These are phyloP conservation scores for Mormyrus iriodes DNA, from an alignment of 2,113 vertebrate species.

Conservation along the genomic window DNA sequence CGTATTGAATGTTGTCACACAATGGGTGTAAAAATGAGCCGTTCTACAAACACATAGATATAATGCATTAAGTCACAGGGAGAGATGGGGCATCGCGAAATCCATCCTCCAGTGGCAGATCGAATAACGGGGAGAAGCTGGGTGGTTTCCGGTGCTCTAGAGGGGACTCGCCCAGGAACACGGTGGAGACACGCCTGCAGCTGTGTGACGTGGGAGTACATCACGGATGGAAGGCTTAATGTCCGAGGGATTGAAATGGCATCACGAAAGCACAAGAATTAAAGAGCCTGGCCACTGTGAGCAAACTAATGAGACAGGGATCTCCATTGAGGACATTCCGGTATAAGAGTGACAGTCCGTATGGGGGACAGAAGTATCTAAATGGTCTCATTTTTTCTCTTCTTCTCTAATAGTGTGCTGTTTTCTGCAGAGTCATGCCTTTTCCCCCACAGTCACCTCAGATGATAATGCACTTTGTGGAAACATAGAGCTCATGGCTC, in stretches of 20 bases:
- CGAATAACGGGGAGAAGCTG: not conserved
- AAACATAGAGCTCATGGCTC: not conserved
- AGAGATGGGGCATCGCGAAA: not conserved
- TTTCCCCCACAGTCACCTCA: not conserved
- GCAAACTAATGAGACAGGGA: not conserved
- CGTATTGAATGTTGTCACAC: not conserved
- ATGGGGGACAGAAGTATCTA: not conserved
- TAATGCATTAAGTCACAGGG: not conserved
- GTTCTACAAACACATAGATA: not conserved
- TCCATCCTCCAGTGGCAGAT: not conserved
- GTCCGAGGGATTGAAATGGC: not conserved
- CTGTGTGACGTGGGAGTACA: not conserved
- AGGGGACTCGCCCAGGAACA: not conserved
- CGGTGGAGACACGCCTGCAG: not conserved
- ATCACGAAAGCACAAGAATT: too few relatives aligned
- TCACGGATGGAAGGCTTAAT: not conserved
- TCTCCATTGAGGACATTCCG: not conserved
- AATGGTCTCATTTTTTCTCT: not conserved
- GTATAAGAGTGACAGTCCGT: not conserved
- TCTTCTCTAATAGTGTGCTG: not conserved
- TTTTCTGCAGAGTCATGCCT: slow-evolving; percentile 4
- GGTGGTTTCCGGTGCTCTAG: not conserved
- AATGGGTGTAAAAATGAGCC: not conserved
- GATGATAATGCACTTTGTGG: not conserved
- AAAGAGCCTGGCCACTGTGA: not conserved